These are phyloP conservation scores for Rhabdomys dilectus DNA, from an alignment of 2,113 vertebrate species.

Conservation along the genomic window DNA sequence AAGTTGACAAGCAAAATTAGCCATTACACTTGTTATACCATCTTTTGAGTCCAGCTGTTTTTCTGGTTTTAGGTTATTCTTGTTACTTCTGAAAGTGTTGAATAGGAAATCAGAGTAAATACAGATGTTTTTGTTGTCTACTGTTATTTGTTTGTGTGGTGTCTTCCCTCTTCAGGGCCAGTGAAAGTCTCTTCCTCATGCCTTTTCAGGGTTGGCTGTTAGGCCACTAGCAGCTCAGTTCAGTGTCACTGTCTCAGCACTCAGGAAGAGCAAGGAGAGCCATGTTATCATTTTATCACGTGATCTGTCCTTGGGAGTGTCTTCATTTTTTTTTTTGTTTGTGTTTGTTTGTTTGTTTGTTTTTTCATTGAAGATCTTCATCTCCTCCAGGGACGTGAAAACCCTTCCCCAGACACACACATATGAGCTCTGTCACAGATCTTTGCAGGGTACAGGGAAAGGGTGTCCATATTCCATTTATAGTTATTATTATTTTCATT, in stretches of 20 bases:
- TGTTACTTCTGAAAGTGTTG: neutral
- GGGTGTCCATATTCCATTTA: neutral
- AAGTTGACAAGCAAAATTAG: neutral
- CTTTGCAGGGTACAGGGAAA: neutral
- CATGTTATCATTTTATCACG: neutral
- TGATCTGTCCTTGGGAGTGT: neutral
- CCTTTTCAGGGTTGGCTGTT: neutral
- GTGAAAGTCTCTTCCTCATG: no score
- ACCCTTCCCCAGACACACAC: neutral
- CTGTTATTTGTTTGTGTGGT: neutral
- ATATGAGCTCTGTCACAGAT: neutral
- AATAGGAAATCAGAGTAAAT: neutral
- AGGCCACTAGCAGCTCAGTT: neutral
- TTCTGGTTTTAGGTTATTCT: neutral
- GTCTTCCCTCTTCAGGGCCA: neutral
- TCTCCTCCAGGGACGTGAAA: neutral
- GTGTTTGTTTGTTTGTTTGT: neutral
- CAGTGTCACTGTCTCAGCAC: rapidly evolving
- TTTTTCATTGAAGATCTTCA: neutral
- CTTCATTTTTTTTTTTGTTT: neutral
- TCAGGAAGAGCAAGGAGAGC: neutral
- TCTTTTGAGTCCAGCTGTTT: neutral
- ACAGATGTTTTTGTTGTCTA: neutral
- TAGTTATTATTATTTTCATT: neutral
- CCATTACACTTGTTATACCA: neutral